Percentiles rank a stretch among this genome's conserved stretches.
Conservation (phyloP, 1,140 invertebrate species). For the Tetramorium parvispinum region DNA sequence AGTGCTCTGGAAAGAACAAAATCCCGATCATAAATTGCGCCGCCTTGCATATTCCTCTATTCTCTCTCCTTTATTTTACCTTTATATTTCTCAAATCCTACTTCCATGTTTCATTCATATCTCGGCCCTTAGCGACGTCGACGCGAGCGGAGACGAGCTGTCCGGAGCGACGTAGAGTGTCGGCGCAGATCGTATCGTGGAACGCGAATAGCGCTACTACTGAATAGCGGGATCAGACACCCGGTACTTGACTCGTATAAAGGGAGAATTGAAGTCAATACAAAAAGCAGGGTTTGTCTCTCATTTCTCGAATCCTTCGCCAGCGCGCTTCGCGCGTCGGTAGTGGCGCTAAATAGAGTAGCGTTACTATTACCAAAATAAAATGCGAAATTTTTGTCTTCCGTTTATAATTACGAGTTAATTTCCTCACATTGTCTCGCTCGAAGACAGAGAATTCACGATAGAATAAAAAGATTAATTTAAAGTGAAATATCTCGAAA, state of each 20-base stretch:
- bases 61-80: neutral
- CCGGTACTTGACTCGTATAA: conserved; percentile 30
- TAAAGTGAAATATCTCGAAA: conserved; percentile 13
- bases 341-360: neutral
- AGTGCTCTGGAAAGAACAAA: neutral
- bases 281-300: conserved; percentile 11
- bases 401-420: neutral
- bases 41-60: neutral
- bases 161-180: neutral
- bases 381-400: conserved; percentile 24
- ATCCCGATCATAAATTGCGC: neutral
- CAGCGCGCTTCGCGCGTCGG: neutral
- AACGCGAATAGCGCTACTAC: conserved; percentile 9
- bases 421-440: conserved; percentile 6
- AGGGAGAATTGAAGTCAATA: conserved; percentile 32
- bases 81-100: neutral
- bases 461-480: neutral
- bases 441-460: conserved; percentile 12
- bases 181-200: conserved; percentile 39
- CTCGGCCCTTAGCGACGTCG: neutral
- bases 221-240: conserved; percentile 29
- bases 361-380: neutral
- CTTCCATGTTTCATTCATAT: conserved; percentile 21
- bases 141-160: neutral
- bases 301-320: conserved; percentile 27